These are phyloP conservation scores for Phalanger gymnotis DNA, from an alignment of 2,797 vertebrate genomes.

Conservation along the genomic window DNA sequence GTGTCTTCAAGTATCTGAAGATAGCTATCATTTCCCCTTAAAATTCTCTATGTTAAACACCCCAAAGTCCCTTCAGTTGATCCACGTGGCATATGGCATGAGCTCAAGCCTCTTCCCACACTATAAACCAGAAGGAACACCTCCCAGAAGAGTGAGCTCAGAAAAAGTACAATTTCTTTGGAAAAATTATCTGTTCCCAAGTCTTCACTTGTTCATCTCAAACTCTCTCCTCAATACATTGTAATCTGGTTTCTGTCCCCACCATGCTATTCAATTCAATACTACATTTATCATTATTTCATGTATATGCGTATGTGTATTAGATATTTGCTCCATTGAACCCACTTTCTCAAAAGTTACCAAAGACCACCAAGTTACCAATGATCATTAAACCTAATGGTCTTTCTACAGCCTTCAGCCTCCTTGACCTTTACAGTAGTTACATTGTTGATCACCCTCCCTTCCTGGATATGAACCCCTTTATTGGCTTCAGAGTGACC, in stretches of 20 bases:
- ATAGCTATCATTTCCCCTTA: neutral
- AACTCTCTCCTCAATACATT: neutral
- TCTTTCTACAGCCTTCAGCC: neutral
- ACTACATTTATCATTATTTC: neutral
- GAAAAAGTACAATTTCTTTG: neutral
- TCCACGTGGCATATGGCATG: neutral
- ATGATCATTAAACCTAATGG: neutral
- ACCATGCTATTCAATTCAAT: neutral
- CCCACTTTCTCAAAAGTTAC: neutral
- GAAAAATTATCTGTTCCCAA: neutral
- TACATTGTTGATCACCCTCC: neutral
- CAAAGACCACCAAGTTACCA: neutral
- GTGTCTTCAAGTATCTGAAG: neutral
- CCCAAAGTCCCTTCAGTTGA: neutral
- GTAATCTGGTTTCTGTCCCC: neutral
- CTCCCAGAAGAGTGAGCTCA: neutral
- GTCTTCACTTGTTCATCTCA: neutral
- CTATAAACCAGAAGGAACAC: neutral
- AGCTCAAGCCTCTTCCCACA: neutral
- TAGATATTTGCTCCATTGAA: neutral
- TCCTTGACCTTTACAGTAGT: neutral
- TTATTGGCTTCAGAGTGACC: neutral
- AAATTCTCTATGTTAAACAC: neutral
- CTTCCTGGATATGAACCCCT: neutral
- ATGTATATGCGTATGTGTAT: too few species aligned